phyloP scores from a whole-genome alignment of 2,797 vertebrate genomes.

The Pangasius sanitwongsei region DNA sequence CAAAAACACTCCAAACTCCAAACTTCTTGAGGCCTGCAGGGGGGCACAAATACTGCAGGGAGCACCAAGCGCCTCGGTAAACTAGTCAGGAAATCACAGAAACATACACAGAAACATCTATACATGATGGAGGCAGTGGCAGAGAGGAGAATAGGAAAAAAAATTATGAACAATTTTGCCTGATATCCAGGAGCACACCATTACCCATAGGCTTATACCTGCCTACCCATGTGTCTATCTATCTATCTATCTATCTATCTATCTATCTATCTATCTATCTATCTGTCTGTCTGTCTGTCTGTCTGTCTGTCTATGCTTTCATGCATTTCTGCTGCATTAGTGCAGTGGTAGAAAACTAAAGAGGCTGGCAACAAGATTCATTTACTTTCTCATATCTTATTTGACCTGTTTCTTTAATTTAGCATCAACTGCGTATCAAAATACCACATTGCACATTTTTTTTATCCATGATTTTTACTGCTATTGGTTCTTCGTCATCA shows the following conservation, averaged over 20 bases:
- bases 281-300: not conserved
- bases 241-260: conserved; percentile 2
- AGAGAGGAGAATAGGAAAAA: not conserved
- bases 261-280: not conserved
- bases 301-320: not conserved
- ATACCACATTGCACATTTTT: not conserved
- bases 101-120: not conserved
- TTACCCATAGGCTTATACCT: not conserved
- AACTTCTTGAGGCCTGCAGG: not conserved
- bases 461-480: not conserved
- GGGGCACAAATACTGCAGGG: not conserved
- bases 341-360: not conserved
- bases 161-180: not conserved
- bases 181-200: not conserved
- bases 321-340: not conserved
- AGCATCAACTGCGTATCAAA: not conserved
- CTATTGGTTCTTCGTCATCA: not conserved
- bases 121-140: not conserved
- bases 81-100: not conserved
- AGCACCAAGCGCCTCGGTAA: not conserved
- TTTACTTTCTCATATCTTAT: not conserved
- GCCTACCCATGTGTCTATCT: not conserved
- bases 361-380: not conserved
- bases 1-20: too few relatives aligned
- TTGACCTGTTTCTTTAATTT: not conserved